A percentile compares a stretch with the other conserved stretches of the same genome.
Conservation (phyloP, 2,888 invertebrate genomes). For the Hesperia comma region DNA sequence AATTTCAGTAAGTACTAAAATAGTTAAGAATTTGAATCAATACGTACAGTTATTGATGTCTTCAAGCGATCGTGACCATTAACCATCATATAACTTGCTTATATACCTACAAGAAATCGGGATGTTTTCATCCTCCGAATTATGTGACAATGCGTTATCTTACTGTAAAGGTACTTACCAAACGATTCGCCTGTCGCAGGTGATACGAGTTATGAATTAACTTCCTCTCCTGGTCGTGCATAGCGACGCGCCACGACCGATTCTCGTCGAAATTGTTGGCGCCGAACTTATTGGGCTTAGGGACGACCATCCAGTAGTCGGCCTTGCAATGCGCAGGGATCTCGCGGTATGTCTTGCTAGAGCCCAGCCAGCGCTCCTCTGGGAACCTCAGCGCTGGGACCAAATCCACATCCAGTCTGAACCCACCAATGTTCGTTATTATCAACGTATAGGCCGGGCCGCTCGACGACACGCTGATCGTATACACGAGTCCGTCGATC, state of each 20-base stretch:
- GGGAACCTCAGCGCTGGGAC: conserved; percentile 81
- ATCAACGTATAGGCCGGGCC: conserved; percentile 84
- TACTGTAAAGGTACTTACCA: conserved; percentile 57
- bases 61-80: too few relatives aligned
- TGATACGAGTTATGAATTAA: conserved; percentile 66
- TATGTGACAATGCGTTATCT: background rate
- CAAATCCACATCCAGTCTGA: conserved; percentile 77
- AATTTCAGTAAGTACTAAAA: too few relatives aligned
- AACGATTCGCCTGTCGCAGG: conserved; percentile 67
- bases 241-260: conserved; percentile 80
- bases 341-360: conserved; percentile 45
- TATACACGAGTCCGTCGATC: conserved; percentile 68
- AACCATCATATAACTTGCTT: too few relatives aligned
- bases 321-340: conserved; percentile 54
- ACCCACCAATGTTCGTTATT: conserved; percentile 51
- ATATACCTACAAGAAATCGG: too few relatives aligned
- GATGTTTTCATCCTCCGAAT: background rate
- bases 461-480: conserved; percentile 55
- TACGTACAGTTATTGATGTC: too few relatives aligned
- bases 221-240: conserved; percentile 80
- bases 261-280: conserved; percentile 45
- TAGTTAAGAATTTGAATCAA: too few relatives aligned
- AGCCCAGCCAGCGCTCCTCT: conserved; percentile 66
- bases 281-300: conserved; percentile 65
- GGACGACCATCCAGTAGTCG: conserved; percentile 77